phyloP scores from a whole-genome alignment of 2,888 invertebrate species.

The Parapristionchus giblindavisi region DNA sequence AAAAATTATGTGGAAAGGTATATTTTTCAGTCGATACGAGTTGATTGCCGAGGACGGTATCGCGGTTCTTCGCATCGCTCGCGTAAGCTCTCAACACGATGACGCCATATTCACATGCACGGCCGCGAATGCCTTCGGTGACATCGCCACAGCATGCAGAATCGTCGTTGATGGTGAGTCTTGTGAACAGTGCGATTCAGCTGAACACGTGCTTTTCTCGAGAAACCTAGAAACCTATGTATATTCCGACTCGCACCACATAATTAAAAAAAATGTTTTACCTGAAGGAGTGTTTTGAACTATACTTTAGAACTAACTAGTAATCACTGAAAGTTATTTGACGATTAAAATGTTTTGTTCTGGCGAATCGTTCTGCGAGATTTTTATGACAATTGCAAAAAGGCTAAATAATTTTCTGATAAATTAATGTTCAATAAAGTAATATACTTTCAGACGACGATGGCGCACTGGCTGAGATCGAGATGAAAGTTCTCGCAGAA shows the following conservation, averaged over 20 bases:
- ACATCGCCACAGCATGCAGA: constrained; percentile 76
- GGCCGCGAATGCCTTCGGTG: constrained; percentile 85
- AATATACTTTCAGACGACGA: constrained; percentile 49
- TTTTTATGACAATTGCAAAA: neutral
- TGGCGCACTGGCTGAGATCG: constrained; percentile 47
- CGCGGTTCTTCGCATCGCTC: constrained; percentile 54
- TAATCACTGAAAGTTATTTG: too few relatives aligned
- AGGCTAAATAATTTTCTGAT: too few relatives aligned
- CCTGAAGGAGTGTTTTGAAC: neutral
- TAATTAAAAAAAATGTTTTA: neutral
- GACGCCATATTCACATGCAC: constrained; percentile 82
- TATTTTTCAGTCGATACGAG: constrained; percentile 56
- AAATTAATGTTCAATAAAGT: neutral
- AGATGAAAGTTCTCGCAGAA: constrained; percentile 55
- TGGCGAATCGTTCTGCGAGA: too few relatives aligned
- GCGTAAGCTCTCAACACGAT: constrained; percentile 78
- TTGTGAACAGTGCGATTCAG: too few relatives aligned
- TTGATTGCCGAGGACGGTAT: constrained; percentile 65
- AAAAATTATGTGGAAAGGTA: too few relatives aligned
- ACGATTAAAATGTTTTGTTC: too few relatives aligned
- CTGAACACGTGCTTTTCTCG: too few relatives aligned
- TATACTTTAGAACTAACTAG: too few relatives aligned
- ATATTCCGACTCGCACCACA: neutral
- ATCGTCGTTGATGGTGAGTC: constrained; percentile 51
- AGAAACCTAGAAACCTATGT: neutral